A percentile compares a stretch with the other conserved stretches of the same genome.
phyloP scores from a whole-genome alignment of 2,888 invertebrate genomes.

The Adineta ricciae region DNA sequence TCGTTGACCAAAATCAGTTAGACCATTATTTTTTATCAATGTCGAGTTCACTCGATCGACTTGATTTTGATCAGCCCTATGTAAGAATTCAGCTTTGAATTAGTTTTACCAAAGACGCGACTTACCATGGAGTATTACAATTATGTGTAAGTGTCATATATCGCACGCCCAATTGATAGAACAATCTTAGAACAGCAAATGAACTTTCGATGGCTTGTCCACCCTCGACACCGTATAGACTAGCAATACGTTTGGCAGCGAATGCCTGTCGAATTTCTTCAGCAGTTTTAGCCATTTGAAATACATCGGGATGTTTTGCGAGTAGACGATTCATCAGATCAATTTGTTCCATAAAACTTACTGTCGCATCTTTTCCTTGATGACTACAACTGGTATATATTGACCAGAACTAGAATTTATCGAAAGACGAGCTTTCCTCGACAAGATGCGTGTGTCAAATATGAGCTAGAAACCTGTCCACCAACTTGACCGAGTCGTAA shows the following conservation, averaged over 20 bases:
- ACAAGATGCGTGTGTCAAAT: background rate
- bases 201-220: slow-evolving; percentile 74
- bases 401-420: slow-evolving; percentile 62
- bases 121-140: slow-evolving; percentile 56
- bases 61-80: background rate
- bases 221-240: slow-evolving; percentile 78
- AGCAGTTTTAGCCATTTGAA: slow-evolving; percentile 58
- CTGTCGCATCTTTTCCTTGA: slow-evolving; percentile 72
- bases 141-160: slow-evolving; percentile 78
- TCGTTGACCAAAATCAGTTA: slow-evolving; percentile 66
- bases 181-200: slow-evolving; percentile 67
- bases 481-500: slow-evolving; percentile 70
- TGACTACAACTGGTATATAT: slow-evolving; percentile 72
- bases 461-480: slow-evolving; percentile 54
- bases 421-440: background rate
- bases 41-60: slow-evolving; percentile 17
- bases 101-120: too few relatives aligned
- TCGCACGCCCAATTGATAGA: slow-evolving; percentile 71
- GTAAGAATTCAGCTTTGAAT: background rate
- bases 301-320: slow-evolving; percentile 65
- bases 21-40: slow-evolving; percentile 52
- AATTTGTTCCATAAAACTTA: slow-evolving; percentile 71
- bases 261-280: slow-evolving; percentile 44
- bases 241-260: slow-evolving; percentile 62
- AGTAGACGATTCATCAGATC: slow-evolving; percentile 72